Conservation (phyloP, 2,113 vertebrate species). For the Nyctereutes procyonoides region DNA sequence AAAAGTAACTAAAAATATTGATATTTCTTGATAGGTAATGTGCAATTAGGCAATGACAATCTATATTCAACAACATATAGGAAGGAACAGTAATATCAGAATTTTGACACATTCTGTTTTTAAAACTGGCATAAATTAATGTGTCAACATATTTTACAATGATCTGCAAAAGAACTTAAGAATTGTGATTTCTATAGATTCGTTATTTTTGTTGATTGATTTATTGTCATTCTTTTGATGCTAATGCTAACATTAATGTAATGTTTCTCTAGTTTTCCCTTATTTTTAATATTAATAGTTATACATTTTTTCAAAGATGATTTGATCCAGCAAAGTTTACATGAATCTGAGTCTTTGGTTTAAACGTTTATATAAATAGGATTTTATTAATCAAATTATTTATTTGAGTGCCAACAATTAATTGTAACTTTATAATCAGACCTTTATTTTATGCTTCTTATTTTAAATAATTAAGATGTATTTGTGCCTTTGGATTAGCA, state of each 20-base stretch:
- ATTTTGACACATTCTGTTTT: constrained; percentile 68
- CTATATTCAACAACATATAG: constrained; percentile 72
- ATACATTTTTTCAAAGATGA: constrained; percentile 72
- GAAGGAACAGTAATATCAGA: constrained; percentile 58
- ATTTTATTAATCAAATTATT: constrained; percentile 79
- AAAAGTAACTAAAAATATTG: constrained; percentile 66
- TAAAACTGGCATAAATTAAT: constrained; percentile 46
- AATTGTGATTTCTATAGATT: constrained; percentile 14
- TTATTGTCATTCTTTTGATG: constrained; percentile 76
- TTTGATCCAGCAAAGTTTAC: constrained; percentile 66
- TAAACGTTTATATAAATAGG: constrained; percentile 71
- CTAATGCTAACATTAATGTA: constrained; percentile 79
- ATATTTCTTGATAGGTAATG: constrained; percentile 34
- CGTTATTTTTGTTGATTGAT: constrained; percentile 68
- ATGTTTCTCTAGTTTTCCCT: constrained; percentile 73
- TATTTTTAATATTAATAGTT: constrained; percentile 68
- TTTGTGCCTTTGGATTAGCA: constrained; percentile 89
- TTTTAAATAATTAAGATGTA: constrained; percentile 83
- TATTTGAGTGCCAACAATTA: constrained; percentile 84
- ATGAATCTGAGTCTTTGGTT: constrained; percentile 77
- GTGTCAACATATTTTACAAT: constrained; percentile 60
- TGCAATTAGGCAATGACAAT: constrained; percentile 84
- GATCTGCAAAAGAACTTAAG: constrained; percentile 72
- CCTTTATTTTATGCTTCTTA: constrained; percentile 79
- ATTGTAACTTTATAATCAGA: constrained; percentile 81